Conservation (phyloP, 2,113 vertebrate genomes). For the Sylvicapra grimmia region DNA sequence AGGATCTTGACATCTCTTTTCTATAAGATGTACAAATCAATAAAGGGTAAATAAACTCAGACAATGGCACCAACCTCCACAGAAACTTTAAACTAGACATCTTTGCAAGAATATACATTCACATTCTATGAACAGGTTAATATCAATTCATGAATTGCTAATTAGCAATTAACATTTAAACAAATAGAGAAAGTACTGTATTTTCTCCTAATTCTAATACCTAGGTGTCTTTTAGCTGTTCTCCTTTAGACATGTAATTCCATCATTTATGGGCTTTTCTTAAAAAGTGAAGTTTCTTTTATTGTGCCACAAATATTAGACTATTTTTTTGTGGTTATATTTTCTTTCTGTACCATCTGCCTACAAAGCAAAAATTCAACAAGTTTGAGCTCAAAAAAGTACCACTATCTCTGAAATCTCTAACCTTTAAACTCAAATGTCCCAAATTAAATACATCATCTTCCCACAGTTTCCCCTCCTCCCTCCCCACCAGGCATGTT, state of each 20-base stretch:
- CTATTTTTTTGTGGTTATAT: not conserved
- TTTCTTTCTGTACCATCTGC: conserved; percentile 19
- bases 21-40: not conserved
- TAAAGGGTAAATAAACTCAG: not conserved
- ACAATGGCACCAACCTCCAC: not conserved
- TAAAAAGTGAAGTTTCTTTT: not conserved
- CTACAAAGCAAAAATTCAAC: not conserved
- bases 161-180: not conserved
- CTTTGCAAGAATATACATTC: not conserved
- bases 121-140: not conserved
- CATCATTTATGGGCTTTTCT: not conserved
- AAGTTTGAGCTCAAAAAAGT: not conserved
- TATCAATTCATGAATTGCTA: not conserved
- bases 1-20: not conserved
- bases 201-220: not conserved
- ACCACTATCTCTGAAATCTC: not conserved
- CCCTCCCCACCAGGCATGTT: not conserved
- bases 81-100: not conserved
- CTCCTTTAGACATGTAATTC: not conserved
- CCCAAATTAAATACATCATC: not conserved
- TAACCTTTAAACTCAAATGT: conserved; percentile 17
- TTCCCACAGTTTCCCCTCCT: not conserved
- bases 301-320: not conserved
- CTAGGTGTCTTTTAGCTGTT: not conserved
- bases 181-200: not conserved